Evolutionary conservation across 2,888 invertebrate species (phyloP), one percentile per base, ranked within the genome.

Genomic region (Drosophila greeni): DNA sequence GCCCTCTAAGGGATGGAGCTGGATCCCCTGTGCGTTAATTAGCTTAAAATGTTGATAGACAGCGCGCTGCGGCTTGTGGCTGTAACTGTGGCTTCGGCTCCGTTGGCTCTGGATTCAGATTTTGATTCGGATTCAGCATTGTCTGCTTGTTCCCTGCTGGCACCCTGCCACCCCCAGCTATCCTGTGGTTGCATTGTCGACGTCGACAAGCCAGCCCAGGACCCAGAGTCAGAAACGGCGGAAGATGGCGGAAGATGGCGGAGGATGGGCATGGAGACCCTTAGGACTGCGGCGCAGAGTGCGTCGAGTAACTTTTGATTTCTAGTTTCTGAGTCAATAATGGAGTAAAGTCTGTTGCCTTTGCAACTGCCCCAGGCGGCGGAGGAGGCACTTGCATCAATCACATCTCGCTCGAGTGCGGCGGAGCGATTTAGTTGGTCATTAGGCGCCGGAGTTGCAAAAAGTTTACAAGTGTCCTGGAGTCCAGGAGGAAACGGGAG

Each of bases 31-130:
- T 60, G 67, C 67, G 43, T 53, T 68, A 74, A 72, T 74, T 74
- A 59, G 64, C 61, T 49, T 54, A 55, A 74, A 72, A 72, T 67
- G 58, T 71, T 57, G 65, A 55, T 52, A 67, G 72, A 57, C 52
- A 75, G 47, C 40, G 56, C 42, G 39, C 18, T 49, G 76, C 36
- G 60, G 58, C 34, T 64, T 65, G 59, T 20, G 51, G 53, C 43
- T 57, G 59, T 20, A 48, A 49, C 43, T 57, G 34, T 14, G 57
- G 40, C 48, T 58, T 55, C 11, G 12, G 42, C 33, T 31, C 9
- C 9, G n/a, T 9, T 37, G 9, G 5, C 23, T 36, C 31, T 12
- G 26, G 29, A 57, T 16, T 59, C 33, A 39, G 18, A 31, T 51
- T 39, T 26, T 11, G 51, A 31, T 31, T 49, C 51, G 16, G 37